phyloP scores from a whole-genome alignment of 2,113 vertebrate species.

The Cariama cristata region DNA sequence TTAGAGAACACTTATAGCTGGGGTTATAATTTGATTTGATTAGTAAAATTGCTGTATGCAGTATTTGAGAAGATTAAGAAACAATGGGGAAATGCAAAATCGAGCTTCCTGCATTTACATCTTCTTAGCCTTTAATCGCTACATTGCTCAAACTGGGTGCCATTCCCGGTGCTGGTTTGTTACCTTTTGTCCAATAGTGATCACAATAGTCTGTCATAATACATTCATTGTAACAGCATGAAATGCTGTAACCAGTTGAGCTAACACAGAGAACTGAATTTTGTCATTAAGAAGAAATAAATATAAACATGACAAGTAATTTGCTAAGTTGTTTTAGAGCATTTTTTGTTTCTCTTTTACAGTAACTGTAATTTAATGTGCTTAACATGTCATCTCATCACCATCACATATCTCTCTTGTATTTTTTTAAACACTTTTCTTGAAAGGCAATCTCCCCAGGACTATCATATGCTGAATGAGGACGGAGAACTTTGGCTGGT shows the following conservation, averaged over 20 bases:
- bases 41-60: not conserved
- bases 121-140: not conserved
- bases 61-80: not conserved
- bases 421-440: slow-evolving; percentile 79
- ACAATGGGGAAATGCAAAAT: not conserved
- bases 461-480: slow-evolving; percentile 96
- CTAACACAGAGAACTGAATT: not conserved
- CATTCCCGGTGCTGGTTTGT: not conserved
- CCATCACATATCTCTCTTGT: slow-evolving; percentile 74
- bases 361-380: slow-evolving; percentile 10
- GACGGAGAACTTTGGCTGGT: slow-evolving; percentile 99
- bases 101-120: not conserved
- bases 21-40: not conserved
- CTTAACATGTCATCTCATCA: slow-evolving; percentile 48
- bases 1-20: not conserved
- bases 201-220: not conserved
- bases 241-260: not conserved
- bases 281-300: not conserved
- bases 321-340: not conserved
- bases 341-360: not conserved
- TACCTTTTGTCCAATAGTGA: not conserved
- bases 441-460: slow-evolving; percentile 91
- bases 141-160: not conserved
- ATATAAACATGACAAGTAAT: not conserved
- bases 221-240: not conserved